phyloP scores from a whole-genome alignment of 2,797 vertebrate species.

The Cynopterus sphinx region DNA sequence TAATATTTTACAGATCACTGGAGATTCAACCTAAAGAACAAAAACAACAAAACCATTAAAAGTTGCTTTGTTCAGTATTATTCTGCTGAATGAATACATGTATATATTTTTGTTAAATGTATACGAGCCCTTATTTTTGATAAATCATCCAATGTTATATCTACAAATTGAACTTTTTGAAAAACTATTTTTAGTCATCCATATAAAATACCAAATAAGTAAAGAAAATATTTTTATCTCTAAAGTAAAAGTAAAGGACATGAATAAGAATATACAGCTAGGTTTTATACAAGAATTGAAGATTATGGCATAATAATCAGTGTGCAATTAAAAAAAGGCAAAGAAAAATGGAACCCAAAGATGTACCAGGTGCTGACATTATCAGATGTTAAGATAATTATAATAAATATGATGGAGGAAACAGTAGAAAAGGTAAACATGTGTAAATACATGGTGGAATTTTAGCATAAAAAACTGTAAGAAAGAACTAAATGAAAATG shows the following conservation, averaged over 20 bases:
- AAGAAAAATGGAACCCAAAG: constrained; percentile 4
- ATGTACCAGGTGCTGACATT: not conserved
- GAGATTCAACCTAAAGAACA: constrained; percentile 94
- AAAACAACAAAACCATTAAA: constrained; percentile 29
- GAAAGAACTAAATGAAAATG: not conserved
- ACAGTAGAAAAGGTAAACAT: not conserved
- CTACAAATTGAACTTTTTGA: not conserved
- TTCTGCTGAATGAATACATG: constrained; percentile 12
- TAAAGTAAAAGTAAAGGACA: not conserved
- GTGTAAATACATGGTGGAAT: not conserved
- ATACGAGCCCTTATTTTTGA: not conserved
- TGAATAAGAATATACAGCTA: not conserved
- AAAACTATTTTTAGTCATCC: not conserved
- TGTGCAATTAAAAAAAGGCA: not conserved
- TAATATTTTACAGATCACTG: constrained; percentile 97
- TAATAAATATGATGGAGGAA: not conserved
- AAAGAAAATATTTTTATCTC: constrained; percentile 16
- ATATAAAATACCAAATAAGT: not conserved
- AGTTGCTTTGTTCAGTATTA: constrained; percentile 10
- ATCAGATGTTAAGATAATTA: constrained; percentile 30
- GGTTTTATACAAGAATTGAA: not conserved
- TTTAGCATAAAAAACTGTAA: not conserved
- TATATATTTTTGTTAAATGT: not conserved
- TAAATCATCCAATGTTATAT: not conserved
- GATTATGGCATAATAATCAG: not conserved